Evolutionary conservation across 1,140 invertebrate genomes (phyloP), one percentile per base, ranked within the genome.

Genomic region (Drosophila paulistorum): DNA sequence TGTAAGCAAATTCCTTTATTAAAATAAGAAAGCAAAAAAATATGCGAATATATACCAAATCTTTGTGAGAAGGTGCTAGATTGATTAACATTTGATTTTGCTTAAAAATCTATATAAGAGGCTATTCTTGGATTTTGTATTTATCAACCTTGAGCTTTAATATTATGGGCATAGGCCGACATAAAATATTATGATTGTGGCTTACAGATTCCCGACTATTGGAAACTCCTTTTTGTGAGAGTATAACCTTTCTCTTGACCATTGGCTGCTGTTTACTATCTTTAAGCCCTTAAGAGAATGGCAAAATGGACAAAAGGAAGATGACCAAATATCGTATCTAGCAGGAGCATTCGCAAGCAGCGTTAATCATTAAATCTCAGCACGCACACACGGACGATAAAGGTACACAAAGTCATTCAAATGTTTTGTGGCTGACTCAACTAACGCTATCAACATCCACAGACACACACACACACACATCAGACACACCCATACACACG

Each of bases 291-390:
- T 66, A 72, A 87, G 71, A 78, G 74, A 45, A 79, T 68, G 58
- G 66, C 71, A 17, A 77, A 68, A 45, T 71, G 63, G 54, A 60
- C 51, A 39, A 17, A 7, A 42, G 51, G n/a, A 42, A 5, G 7
- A 51, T 7, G 7, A 20, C 9, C 45, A 20, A 3, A 9, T 23
- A 51, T 51, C 45, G 3, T 51, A 48, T 48, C 42, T 13, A 54
- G 48, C 35, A 61, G 70, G 48, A 77, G 77, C 69, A 66, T 78
- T 65, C 60, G 57, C 62, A 23, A 61, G 9, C 59, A 77, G 69
- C 45, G 65, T 87, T 86, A 86, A 86, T 89, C 83, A 86, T 80
- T 83, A 87, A 86, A 89, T 86, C 83, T 87, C 79, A 60, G 70
- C 76, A 76, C 58, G 63, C 73, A 73, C 79, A 65, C 71, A 71